Evolutionary conservation across 2,113 vertebrate species (phyloP).

Genomic region (Vulpes vulpes): DNA sequence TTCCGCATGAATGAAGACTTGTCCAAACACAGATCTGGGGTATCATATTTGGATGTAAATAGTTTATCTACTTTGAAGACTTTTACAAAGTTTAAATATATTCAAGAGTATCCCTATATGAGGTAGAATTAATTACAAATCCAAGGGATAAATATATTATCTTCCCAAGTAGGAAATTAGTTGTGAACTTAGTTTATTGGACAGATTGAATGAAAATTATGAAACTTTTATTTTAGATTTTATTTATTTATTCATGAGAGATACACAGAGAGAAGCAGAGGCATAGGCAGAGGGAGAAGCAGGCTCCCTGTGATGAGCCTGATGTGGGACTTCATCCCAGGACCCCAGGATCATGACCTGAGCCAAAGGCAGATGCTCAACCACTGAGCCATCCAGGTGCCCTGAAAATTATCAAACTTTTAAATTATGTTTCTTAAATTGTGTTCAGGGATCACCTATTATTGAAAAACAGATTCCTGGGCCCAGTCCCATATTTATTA

Average conservation of each 20-base stretch:
- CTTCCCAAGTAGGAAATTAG: constrained; percentile 21
- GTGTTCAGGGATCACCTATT: neutral
- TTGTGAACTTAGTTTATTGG: constrained; percentile 44
- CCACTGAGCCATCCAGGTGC: too few species aligned
- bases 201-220: neutral
- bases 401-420: constrained; percentile 34
- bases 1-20: neutral
- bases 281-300: too few species aligned
- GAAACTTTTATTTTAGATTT: neutral
- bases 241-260: too few species aligned
- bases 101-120: neutral
- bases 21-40: neutral
- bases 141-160: constrained; percentile 31
- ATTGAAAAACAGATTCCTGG: constrained; percentile 43
- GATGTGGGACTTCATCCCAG: too few species aligned
- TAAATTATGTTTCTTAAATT: constrained; percentile 8
- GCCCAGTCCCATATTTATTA: neutral
- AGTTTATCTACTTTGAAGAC: constrained; percentile 17
- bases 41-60: neutral
- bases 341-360: too few species aligned
- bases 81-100: constrained; percentile 25
- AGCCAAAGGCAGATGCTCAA: too few species aligned
- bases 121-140: constrained; percentile 44
- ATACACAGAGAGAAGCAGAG: too few species aligned
- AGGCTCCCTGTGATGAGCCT: too few species aligned